Evolutionary conservation across 92 coral and sea anemone genomes (phyloP).

Genomic region (Parazoanthus darwini): DNA sequence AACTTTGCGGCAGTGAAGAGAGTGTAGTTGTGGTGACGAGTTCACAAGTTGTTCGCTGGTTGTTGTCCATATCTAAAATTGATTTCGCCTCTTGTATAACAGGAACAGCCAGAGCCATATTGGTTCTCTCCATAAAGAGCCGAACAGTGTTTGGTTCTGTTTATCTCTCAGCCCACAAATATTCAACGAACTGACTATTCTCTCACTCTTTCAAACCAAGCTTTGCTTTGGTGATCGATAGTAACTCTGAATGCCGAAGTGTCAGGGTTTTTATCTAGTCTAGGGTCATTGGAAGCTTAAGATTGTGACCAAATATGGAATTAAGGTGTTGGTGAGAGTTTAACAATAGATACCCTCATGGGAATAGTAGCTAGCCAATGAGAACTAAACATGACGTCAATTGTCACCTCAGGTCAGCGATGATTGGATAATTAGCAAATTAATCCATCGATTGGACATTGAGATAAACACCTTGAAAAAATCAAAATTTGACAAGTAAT

Average conservation of each 20-base stretch:
- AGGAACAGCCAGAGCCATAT: constrained; percentile 89
- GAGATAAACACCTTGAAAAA: constrained; percentile 46
- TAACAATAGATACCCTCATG: constrained; percentile 65
- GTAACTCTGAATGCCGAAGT: neutral
- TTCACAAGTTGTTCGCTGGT: constrained; percentile 45
- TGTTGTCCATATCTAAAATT: constrained; percentile 63
- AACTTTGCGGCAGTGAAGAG: constrained; percentile 58
- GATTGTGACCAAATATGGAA: constrained; percentile 47
- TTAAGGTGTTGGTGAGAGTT: constrained; percentile 44
- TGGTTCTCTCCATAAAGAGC: constrained; percentile 11
- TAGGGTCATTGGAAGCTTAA: neutral
- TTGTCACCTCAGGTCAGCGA: constrained; percentile 1
- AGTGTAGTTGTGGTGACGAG: constrained; percentile 49
- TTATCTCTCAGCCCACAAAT: constrained; percentile 42
- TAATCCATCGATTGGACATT: constrained; percentile 30
- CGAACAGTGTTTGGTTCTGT: constrained; percentile 1
- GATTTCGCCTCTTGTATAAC: constrained; percentile 85
- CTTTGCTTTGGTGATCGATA: constrained; percentile 24
- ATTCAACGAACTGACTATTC: constrained; percentile 6
- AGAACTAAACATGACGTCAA: constrained; percentile 42
- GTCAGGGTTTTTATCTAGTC: constrained; percentile 27
- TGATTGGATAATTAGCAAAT: constrained; percentile 39
- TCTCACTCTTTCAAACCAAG: neutral
- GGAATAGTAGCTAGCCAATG: constrained; percentile 67
- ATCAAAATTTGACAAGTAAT: constrained; percentile 37